Base-by-base conservation (phyloP, 1,140 invertebrate species). In the Aethina tumida region DNA sequence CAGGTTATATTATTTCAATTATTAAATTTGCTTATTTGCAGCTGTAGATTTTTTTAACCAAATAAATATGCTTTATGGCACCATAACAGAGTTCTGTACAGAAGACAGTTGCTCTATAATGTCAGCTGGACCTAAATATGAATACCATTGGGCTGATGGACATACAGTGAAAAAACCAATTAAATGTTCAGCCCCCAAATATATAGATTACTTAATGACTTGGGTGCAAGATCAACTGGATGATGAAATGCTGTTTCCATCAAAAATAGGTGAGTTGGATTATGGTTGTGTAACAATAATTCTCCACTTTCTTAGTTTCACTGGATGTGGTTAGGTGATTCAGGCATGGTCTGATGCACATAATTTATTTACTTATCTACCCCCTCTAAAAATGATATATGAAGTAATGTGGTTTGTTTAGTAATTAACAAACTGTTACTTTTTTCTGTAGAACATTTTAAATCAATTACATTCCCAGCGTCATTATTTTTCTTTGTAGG, bases 91-190 rank as follows among this genome's bases (percentile, higher is more conserved):
- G 63, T 97, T 97, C 67, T 99, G 97, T 65, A 96, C 93, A 1
- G 92, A 97, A 64, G 90, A 97, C 49, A 91, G 84, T 45, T 99
- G 97, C 70, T 81, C 92, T 9, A 92, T 97, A 38, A 99, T 99
- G 97, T 88, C 85, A 15, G 86, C 85, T 18, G 95, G 95, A 19
- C 93, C 94, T 35, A 97, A 98, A 65, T 98, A 99, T 61, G 96
- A 99, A 67, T 99, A 99, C 64, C 97, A 98, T 65, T 99, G 97
- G 96, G 95, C 95, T 3, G 96, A 99, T 69, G 95, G 94, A 8
- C 84, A 92, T 53, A 95, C 91, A 2, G 92, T 98, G 1, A 97
- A 98, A 61, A 98, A 98, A 64, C 93, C 95, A 12, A 98, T 99
- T 41, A 97, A 97, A 67, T 99, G 94, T 71, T 97, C 94, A 24